These are phyloP conservation scores for Ochropacha duplaris DNA, from an alignment of 2,888 invertebrate genomes.

Conservation along the genomic window DNA sequence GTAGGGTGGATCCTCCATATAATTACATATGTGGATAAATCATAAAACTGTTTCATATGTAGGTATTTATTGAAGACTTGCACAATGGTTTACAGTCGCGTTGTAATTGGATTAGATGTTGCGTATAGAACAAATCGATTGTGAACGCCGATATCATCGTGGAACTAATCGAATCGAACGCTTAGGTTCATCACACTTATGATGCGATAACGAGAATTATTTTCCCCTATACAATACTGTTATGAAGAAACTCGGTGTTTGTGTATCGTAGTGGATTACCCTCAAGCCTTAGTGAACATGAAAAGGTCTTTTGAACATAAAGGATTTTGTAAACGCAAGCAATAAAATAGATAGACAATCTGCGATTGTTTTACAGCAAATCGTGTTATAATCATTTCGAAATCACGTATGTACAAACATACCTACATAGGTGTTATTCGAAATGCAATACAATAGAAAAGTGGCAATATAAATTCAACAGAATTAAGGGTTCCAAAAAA, in stretches of 20 bases:
- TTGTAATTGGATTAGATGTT: constrained; percentile 67
- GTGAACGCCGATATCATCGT: constrained; percentile 39
- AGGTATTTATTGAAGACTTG: constrained; percentile 48
- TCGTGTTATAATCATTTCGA: neutral
- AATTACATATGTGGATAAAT: constrained; percentile 27
- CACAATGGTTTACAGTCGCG: constrained; percentile 51
- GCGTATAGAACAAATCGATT: constrained; percentile 69
- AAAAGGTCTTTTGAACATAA: neutral
- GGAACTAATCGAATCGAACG: constrained; percentile 36
- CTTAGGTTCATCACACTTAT: constrained; percentile 40
- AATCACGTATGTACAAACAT: neutral
- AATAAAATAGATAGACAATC: neutral
- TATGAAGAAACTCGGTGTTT: too few species aligned
- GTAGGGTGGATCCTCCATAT: neutral
- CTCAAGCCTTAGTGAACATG: neutral
- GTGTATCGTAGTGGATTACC: too few species aligned
- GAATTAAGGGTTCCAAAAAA: constrained; percentile 35
- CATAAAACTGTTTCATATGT: constrained; percentile 11
- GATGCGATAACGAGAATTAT: constrained; percentile 9
- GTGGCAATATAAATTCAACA: constrained; percentile 44
- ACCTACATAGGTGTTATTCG: neutral
- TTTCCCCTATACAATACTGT: too few species aligned
- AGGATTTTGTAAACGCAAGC: neutral
- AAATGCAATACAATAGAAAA: constrained; percentile 40
- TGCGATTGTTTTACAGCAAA: neutral